Conservation (phyloP, 2,888 invertebrate genomes). For the Tinea trinotella region DNA sequence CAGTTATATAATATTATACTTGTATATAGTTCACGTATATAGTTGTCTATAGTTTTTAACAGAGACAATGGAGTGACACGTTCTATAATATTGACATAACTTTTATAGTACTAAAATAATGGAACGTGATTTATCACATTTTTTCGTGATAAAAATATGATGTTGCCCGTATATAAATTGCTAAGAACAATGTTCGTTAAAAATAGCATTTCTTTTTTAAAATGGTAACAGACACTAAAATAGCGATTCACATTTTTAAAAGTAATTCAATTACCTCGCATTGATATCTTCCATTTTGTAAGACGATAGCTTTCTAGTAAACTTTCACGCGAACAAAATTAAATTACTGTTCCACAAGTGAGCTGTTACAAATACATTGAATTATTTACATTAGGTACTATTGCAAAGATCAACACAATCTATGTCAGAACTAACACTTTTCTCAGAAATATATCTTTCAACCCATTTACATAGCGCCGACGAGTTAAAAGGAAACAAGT, state of each 20-base stretch:
- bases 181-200: too few species aligned
- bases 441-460: constrained; percentile 6
- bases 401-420: constrained; percentile 10
- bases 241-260: not conserved
- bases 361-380: not conserved
- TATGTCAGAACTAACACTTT: constrained; percentile 1
- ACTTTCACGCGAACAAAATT: constrained; percentile 9
- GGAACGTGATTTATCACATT: too few species aligned
- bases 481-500: constrained; percentile 7
- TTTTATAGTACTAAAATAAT: too few species aligned
- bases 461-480: constrained; percentile 7
- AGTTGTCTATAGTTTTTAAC: too few species aligned
- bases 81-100: too few species aligned
- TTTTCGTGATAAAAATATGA: too few species aligned
- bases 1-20: too few species aligned
- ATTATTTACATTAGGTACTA: not conserved
- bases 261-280: not conserved
- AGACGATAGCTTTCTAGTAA: constrained; percentile 2
- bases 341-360: not conserved
- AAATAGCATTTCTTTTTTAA: not conserved
- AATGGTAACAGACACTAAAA: not conserved
- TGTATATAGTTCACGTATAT: too few species aligned
- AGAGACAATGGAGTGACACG: too few species aligned
- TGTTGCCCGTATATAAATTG: too few species aligned
- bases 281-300: not conserved